Base-by-base conservation (phyloP, 2,113 vertebrate species). In the Stigmatopora argus region DNA sequence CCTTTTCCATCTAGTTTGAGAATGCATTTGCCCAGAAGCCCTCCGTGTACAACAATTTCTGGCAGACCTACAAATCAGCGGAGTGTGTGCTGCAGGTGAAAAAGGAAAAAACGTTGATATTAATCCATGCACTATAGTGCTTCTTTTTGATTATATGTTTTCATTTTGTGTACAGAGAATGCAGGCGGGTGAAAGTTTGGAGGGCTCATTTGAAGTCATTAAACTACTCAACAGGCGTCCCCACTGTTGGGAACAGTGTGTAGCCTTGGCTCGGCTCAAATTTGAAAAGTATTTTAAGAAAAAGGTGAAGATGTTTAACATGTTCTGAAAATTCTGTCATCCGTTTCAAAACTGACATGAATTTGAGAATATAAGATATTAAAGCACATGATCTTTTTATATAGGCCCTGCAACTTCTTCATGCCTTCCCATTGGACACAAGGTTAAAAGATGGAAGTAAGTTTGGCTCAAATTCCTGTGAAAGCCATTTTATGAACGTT, bases 211-310 rank as follows among this genome's bases (percentile, higher is more conserved):
- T 87, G 95, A 98, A 86, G 96, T 94, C 80, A 91, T 97, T 80
- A 99, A 99, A 81, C 90, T 94, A 71, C 90, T 99, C 23, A 95
- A 91, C 82, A 92, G 92, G 85, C 93, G 95, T 85, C 97, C 96
- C 3, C 90, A 89, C 73, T 92, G 76, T 56, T 98, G 95, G 96
- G 83, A 87, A 44, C 93, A 97, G 0, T 99, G 97, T 82, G 81
- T 99, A 62, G 67, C 90, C 62, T 72, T 96, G 65, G 95, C 94
- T 75, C 94, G 96, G 88, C 83, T 94, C 71, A 99, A 99, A 80
- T 99, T 99, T 83, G 96, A 99, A 77, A 99, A 99, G 70, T 99
- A 99, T 86, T 99, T 98, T 86, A 97, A 93, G 79, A 96, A 93
- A 89, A 99, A 99, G 95, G 97, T 98, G 86, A 74, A 10, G 35